Evolutionary conservation across 2,113 vertebrate species (phyloP).

Genomic region (Ardeotis arabs): DNA sequence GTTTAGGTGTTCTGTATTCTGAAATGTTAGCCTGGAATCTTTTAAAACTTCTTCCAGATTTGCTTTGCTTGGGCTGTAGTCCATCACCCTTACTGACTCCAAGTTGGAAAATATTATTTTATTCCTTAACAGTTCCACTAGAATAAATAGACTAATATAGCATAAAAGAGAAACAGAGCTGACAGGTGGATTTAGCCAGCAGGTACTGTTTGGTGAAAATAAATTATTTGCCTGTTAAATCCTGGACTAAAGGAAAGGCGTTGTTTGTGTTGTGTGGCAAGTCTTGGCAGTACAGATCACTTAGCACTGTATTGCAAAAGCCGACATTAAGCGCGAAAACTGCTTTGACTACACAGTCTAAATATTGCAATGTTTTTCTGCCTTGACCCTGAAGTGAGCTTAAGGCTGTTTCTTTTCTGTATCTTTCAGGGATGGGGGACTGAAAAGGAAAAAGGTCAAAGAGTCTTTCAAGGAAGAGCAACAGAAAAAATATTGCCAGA

Average conservation of each 20-base stretch:
- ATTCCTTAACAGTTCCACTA: not conserved
- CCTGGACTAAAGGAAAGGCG: not conserved
- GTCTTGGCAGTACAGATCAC: not conserved
- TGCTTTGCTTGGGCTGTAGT: not conserved
- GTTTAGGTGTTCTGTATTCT: not conserved
- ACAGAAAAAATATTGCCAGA: conserved; percentile 91
- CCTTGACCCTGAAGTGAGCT: not conserved
- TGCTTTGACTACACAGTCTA: not conserved
- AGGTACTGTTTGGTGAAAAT: not conserved
- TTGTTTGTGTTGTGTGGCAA: not conserved
- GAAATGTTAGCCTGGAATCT: not conserved
- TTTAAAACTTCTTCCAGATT: not conserved
- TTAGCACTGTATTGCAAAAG: not conserved
- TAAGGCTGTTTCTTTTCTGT: not conserved
- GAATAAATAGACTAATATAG: not conserved
- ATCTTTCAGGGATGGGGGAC: conserved; percentile 86
- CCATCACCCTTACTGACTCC: not conserved
- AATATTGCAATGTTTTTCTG: not conserved
- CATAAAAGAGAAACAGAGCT: not conserved
- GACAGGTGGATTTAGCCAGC: not conserved
- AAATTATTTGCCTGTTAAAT: not conserved
- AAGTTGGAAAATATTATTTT: not conserved
- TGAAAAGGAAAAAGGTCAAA: conserved; percentile 90
- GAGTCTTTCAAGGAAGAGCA: conserved; percentile 87
- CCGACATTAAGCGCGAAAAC: not conserved